Percentiles rank a stretch among this genome's conserved stretches.
Conservation (phyloP, 2,797 vertebrate species). For the Argya squamiceps region DNA sequence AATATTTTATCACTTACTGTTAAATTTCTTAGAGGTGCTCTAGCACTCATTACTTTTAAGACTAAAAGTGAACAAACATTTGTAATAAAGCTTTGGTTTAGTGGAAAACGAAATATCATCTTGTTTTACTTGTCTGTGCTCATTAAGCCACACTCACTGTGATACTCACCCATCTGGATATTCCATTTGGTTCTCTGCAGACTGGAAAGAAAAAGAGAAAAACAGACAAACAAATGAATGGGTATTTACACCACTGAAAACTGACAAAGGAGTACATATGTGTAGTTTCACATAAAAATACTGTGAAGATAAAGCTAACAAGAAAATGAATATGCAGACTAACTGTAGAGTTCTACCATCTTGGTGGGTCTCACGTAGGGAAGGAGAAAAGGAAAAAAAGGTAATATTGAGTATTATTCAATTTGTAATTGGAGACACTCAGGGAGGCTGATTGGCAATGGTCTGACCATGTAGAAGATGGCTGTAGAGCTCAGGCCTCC, state of each 20-base stretch:
- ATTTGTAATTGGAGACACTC: background rate
- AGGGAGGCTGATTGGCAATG: background rate
- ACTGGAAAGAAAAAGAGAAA: background rate
- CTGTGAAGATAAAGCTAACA: background rate
- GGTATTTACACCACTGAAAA: background rate
- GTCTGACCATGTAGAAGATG: background rate
- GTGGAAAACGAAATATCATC: background rate
- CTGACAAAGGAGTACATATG: background rate
- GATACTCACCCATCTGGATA: constrained; percentile 59
- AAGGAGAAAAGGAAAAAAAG: background rate
- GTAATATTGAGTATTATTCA: background rate
- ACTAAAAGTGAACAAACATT: background rate
- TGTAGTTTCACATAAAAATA: background rate
- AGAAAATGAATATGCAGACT: background rate
- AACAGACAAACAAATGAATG: background rate
- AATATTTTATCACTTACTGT: background rate
- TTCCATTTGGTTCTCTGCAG: constrained; percentile 70
- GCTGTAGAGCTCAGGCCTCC: background rate
- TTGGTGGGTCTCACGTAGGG: background rate
- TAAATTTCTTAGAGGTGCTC: background rate
- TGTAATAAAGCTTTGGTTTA: background rate
- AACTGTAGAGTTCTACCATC: background rate
- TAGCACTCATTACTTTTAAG: background rate
- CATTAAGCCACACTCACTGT: background rate
- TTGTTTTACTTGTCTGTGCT: background rate